Evolutionary conservation across 2,888 invertebrate species (phyloP), one percentile per base, ranked within the genome.

Genomic region (Petrolisthes manimaculis): DNA sequence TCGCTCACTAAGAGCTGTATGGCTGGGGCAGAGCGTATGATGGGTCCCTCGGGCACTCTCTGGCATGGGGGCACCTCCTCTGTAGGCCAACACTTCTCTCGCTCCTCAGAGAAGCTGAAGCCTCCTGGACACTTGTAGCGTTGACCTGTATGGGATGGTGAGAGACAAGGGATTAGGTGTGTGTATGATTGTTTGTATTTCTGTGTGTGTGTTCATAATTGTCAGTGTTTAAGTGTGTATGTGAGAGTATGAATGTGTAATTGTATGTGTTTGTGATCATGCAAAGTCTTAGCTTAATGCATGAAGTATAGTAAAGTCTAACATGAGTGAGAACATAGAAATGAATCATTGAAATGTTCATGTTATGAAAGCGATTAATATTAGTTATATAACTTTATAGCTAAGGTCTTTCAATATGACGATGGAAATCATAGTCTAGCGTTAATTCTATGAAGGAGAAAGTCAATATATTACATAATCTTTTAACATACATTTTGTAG

Each of bases 101-200:
- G 96, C 4, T 96, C 95, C 77, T 95, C 94, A 96, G 96, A 97
- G 92, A 95, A 97, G 5, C 95, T 94, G 92, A 95, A 96, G 77
- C 95, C 95, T 92, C 95, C 94, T 0, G 97, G 97, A 93, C 97
- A 97, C 92, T 95, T 95, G 92, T 95, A 95, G 18, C 97, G 93
- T 92, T 95, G 95, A 21, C 96, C 97, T 93, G 95, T 94, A 24
- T 85, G 53, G 21, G 9, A 24, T 80, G 54, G 77, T 53, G 51
- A 8, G 54, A 3, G 4, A 24, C 67, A 37, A 12, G 24, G 51
- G 37, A 1, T 56, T 0, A 56, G 24, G 61, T 9, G 83, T 37
- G 37, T 24, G 12, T 5, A 5, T 8, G 24, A n/a, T 12, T n/a
- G 2, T 74, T 5, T 14, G 37, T 78, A 24, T 5, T 24, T 24